Evolutionary conservation across 2,113 vertebrate genomes (phyloP), one percentile per base, ranked within the genome.

Genomic region (Tragulus kanchil): DNA sequence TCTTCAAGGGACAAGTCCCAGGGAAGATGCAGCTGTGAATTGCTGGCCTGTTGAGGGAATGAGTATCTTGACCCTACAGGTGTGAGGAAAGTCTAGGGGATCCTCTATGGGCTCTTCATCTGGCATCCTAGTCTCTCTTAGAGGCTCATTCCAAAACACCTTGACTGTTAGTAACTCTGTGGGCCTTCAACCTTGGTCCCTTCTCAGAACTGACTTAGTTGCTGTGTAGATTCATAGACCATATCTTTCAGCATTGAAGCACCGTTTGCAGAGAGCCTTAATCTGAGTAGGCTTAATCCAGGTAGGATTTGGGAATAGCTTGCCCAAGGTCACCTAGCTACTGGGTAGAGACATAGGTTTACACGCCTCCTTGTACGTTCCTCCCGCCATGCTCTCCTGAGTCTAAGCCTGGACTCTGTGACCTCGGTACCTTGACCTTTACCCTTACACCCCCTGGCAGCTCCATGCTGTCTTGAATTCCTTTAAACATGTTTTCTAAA

Each of bases 91-190:
- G 36, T 7, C 8, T 61, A 9, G 48, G 56, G 21, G 17, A 48
- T 42, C 58, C 16, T 26, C 9, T 0, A 0, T 4, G 77, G 48
- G 1, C 3, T 10, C 69, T 15, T 15, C n/a, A 16, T 5, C 21
- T 3, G 21, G 28, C 73, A 65, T 86, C 14, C 56, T 6, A 8
- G 8, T 82, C n/a, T 73, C 61, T 64, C 14, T 28, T 23, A 26
- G 75, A 65, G 67, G 61, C 61, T 58, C 26, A 21, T 56, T 79
- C 56, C 61, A 71, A 71, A 45, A 23, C 6, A 61, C 36, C 26
- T 58, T 9, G 67, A 52, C 19, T 28, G 4, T 21, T 19, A 28
- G 36, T 25, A 52, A 71, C 12, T 28, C 3, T 28, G 36, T 1
- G 16, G 3, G 42, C 45, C 54, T 73, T 50, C 16, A 9, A 56